Base-by-base conservation (phyloP, 2,113 vertebrate genomes). In the Sapajus apella region DNA sequence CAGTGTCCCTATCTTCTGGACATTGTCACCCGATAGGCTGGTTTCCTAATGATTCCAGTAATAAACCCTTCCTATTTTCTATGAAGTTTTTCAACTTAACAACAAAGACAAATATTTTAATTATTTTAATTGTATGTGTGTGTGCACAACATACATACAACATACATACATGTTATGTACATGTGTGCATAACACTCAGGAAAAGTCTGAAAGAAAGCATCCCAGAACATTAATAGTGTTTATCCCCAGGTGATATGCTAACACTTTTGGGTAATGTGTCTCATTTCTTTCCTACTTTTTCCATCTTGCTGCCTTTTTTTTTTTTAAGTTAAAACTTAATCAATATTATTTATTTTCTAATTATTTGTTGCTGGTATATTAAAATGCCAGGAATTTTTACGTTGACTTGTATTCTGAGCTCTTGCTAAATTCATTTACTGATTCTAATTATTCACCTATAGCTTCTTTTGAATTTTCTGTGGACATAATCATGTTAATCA, bases 131-230 rank as follows among this genome's bases (percentile, higher is more conserved):
- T 52, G 12, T 25, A 16, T 5, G 18, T n/a, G 3, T 35, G 2
- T 47, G 11, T n/a, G 21, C 5, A 16, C 14, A 52, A 52, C 50
- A 52, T 52, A 52, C 50, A 52, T 52, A 52, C 14, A 52, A 52
- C 50, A 52, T 52, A 52, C 50, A 52, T 52, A 52, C 14, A 17
- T 52, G 14, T 52, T 52, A 52, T 52, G 50, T 52, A 52, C 9
- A 40, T 23, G 25, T 64, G 9, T 56, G 8, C 55, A 77, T 13
- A 90, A 21, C n/a, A 61, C 58, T 64, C 73, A 91, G 56, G 81
- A 87, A 83, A 81, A 66, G 25, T 90, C 68, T 87, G 35, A 90
- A 77, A 81, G 64, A 18, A 89, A 92, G 66, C 56, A 91, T 56
- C 79, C 21, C 27, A 56, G 68, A 87, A 30, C 12, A 30, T 55